Conservation (phyloP, 2,888 invertebrate genomes). For the Pollenia labialis region DNA sequence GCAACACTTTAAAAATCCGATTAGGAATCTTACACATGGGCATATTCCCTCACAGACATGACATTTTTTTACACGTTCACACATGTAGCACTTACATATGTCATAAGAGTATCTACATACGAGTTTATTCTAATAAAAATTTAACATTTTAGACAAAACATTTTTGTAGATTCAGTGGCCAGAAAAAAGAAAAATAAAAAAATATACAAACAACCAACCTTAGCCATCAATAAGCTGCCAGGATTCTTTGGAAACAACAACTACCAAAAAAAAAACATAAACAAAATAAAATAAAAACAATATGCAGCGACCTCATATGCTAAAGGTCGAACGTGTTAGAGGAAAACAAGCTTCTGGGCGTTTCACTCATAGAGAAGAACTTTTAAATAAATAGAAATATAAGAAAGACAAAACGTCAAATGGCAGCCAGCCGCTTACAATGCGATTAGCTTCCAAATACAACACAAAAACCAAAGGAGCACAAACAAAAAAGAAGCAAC, state of each 20-base stretch:
- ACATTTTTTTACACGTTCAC: conserved; percentile 58
- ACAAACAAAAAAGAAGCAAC: conserved; percentile 35
- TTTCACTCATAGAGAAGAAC: conserved; percentile 65
- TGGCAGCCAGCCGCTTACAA: conserved; percentile 60
- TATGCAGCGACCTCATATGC: conserved; percentile 68
- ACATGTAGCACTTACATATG: conserved; percentile 62
- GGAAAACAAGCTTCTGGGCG: conserved; percentile 74
- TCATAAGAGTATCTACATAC: conserved; percentile 55
- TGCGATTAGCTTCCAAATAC: conserved; percentile 64
- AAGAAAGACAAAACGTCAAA: conserved; percentile 58
- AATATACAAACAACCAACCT: neutral
- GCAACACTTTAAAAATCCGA: neutral
- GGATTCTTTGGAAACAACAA: conserved; percentile 57
- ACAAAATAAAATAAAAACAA: conserved; percentile 47
- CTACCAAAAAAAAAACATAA: neutral
- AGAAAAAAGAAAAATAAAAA: conserved; percentile 10
- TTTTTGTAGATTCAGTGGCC: conserved; percentile 26
- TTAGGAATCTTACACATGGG: conserved; percentile 30
- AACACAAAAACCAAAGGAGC: conserved; percentile 14
- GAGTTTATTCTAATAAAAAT: conserved; percentile 68
- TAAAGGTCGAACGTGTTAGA: conserved; percentile 72
- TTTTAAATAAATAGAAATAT: conserved; percentile 70
- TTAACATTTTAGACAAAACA: conserved; percentile 59
- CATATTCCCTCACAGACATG: conserved; percentile 53
- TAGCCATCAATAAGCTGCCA: conserved; percentile 59